These are phyloP conservation scores for Drosophila eugracilis DNA, from an alignment of 1,140 invertebrate genomes.

Conservation along the genomic window DNA sequence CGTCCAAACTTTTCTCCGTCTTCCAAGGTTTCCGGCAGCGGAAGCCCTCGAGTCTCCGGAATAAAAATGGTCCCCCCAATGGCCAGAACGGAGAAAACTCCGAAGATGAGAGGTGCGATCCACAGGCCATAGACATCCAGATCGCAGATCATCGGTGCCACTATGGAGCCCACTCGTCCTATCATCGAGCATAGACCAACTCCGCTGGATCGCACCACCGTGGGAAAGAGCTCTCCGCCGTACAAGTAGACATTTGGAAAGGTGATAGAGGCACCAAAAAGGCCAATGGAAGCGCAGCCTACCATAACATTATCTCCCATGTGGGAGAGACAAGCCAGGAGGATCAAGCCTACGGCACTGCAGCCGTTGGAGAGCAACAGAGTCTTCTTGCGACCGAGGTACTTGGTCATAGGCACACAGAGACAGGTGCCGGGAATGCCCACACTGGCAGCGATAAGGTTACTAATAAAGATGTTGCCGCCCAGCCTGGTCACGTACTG, in stretches of 20 bases:
- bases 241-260: conserved; percentile 87
- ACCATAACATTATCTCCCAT: conserved; percentile 13
- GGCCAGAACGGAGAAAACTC: conserved; percentile 87
- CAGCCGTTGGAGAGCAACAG: conserved; percentile 87
- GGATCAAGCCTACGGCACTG: conserved; percentile 88
- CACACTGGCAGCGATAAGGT: conserved; percentile 89
- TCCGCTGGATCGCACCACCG: conserved; percentile 87
- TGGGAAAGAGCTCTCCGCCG: conserved; percentile 87
- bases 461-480: conserved; percentile 91
- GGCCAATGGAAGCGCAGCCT: conserved; percentile 52
- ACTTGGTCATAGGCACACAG: conserved; percentile 88
- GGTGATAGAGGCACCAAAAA: conserved; percentile 85
- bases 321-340: conserved; percentile 86
- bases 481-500: conserved; percentile 90
- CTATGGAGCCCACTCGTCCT: conserved; percentile 86
- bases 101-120: conserved; percentile 90
- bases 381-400: conserved; percentile 88
- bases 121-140: conserved; percentile 81
- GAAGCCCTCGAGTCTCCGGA: conserved; percentile 91
- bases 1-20: conserved; percentile 91
- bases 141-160: conserved; percentile 86
- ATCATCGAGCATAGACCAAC: conserved; percentile 86
- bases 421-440: conserved; percentile 89
- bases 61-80: conserved; percentile 88
- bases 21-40: conserved; percentile 91